Conservation (phyloP, 2,888 invertebrate genomes). For the Eupithecia vulgata region DNA sequence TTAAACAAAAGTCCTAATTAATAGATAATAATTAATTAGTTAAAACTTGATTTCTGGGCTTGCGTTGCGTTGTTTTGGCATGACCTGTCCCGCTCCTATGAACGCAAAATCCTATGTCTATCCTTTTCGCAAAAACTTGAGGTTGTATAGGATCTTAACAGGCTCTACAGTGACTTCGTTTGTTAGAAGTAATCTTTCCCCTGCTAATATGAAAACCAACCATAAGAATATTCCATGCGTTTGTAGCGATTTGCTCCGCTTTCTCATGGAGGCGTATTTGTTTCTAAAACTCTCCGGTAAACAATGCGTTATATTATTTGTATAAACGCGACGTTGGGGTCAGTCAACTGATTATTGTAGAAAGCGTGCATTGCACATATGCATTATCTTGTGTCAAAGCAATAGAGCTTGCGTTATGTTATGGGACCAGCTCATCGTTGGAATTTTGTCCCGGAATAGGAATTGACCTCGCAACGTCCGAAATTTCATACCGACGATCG, state of each 20-base stretch:
- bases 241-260: constrained; percentile 4
- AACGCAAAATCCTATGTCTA: no score
- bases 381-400: background rate
- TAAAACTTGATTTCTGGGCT: no score
- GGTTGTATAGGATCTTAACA: no score
- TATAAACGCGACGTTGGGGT: background rate
- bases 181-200: background rate
- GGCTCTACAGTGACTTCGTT: background rate
- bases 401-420: background rate
- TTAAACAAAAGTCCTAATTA: no score
- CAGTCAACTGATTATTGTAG: background rate
- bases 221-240: background rate
- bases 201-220: background rate
- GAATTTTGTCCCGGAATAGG: background rate
- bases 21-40: no score
- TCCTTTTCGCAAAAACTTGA: no score
- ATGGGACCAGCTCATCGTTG: background rate
- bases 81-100: no score
- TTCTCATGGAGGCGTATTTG: background rate
- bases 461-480: no score
- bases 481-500: no score
- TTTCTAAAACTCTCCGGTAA: background rate
- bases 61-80: no score
- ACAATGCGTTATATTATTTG: background rate
- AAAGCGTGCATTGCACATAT: background rate